Percentiles rank a stretch among this genome's conserved stretches.
These are phyloP conservation scores for Virgularia gustaviana DNA, from an alignment of 92 coral and sea anemone genomes.

Conservation along the genomic window DNA sequence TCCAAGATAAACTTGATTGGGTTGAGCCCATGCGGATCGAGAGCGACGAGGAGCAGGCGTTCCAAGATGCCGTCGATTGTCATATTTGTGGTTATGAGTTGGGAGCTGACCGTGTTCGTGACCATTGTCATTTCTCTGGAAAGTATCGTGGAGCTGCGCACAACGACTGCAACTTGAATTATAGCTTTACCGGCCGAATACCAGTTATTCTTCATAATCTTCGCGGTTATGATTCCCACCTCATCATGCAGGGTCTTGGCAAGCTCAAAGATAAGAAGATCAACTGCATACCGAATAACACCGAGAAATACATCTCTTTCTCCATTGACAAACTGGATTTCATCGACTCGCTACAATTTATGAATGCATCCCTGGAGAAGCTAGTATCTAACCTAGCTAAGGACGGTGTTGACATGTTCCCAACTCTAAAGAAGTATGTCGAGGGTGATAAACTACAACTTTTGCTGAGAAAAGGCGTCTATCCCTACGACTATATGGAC, in stretches of 20 bases:
- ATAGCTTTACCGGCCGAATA: slow-evolving; percentile 34
- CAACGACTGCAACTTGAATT: slow-evolving; percentile 32
- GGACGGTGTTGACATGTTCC: slow-evolving; percentile 38
- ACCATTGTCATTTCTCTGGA: slow-evolving; percentile 43
- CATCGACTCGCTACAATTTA: slow-evolving; percentile 47
- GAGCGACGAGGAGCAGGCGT: slow-evolving; percentile 24
- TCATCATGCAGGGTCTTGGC: slow-evolving; percentile 46
- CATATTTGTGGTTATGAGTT: slow-evolving; percentile 40
- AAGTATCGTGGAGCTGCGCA: slow-evolving; percentile 35
- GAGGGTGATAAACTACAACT: slow-evolving; percentile 6
- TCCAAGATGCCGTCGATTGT: slow-evolving; percentile 32
- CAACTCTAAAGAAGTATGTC: slow-evolving; percentile 16
- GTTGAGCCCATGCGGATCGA: slow-evolving; percentile 38
- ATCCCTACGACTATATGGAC: slow-evolving; percentile 8
- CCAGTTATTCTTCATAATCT: slow-evolving; percentile 50
- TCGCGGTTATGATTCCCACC: slow-evolving; percentile 40
- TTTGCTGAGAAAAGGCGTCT: background rate
- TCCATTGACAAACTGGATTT: slow-evolving; percentile 37
- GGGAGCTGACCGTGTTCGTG: slow-evolving; percentile 43
- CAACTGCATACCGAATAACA: slow-evolving; percentile 48
- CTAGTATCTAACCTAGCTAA: slow-evolving; percentile 43
- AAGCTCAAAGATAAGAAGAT: slow-evolving; percentile 40
- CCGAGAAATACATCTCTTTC: slow-evolving; percentile 51
- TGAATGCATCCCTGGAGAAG: slow-evolving; percentile 38
- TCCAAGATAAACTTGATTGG: slow-evolving; percentile 15